phyloP scores from a whole-genome alignment of 1,140 invertebrate species.

The Macrotrachela quadricornifera region DNA sequence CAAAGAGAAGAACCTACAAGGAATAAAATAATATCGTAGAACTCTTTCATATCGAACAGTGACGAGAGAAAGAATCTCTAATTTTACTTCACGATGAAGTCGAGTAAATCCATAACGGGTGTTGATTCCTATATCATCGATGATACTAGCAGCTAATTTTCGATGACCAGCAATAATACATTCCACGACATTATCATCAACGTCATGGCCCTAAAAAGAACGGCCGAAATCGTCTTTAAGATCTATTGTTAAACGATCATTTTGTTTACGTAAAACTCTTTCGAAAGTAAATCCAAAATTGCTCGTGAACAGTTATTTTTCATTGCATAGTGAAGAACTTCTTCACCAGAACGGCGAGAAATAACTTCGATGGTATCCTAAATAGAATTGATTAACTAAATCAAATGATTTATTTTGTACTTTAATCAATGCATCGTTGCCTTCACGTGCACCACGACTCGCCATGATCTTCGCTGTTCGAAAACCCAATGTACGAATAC shows the following conservation, averaged over 20 bases:
- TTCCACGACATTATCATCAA: constrained; percentile 13
- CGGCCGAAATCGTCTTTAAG: constrained; percentile 10
- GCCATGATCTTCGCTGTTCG: constrained; percentile 21
- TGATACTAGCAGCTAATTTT: constrained; percentile 24
- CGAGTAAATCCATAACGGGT: constrained; percentile 25
- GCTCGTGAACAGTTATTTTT: constrained; percentile 12
- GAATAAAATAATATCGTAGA: not conserved
- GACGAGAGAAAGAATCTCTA: no score
- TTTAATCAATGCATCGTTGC: constrained; percentile 29
- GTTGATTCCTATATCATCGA: constrained; percentile 22
- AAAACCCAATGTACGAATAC: constrained; percentile 23
- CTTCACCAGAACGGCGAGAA: no score
- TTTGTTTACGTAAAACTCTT: constrained; percentile 10
- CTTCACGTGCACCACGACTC: constrained; percentile 30
- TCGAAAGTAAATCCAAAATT: constrained; percentile 13
- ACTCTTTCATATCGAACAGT: not conserved
- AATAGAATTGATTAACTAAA: constrained; percentile 9
- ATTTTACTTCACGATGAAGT: constrained; percentile 28
- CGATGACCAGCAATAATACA: constrained; percentile 27
- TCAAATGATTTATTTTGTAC: not conserved
- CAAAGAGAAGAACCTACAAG: constrained; percentile 6
- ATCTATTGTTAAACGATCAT: constrained; percentile 3
- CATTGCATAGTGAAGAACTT: constrained; percentile 8
- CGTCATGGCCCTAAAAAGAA: constrained; percentile 11
- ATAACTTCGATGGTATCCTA: no score